phyloP scores from a whole-genome alignment of 1,140 invertebrate genomes.

The Heterodera schachtii region DNA sequence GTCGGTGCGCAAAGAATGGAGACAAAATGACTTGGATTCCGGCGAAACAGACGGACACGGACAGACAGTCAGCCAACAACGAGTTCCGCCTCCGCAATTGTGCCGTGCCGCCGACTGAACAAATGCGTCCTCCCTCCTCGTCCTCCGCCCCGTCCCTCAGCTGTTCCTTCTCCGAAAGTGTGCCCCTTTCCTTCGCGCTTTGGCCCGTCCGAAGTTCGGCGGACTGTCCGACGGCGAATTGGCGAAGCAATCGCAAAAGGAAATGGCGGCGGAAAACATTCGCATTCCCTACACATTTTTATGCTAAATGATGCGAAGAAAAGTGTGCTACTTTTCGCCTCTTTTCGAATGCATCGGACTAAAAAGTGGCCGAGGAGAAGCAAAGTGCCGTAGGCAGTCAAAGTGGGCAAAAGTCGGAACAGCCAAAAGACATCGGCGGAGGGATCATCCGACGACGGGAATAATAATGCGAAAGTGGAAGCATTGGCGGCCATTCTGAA shows the following conservation, averaged over 20 bases:
- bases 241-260: constrained; percentile 32
- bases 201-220: constrained; percentile 48
- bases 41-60: constrained; percentile 45
- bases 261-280: constrained; percentile 26
- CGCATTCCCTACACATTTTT: constrained; percentile 35
- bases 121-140: neutral
- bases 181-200: constrained; percentile 1
- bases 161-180: neutral
- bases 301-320: neutral
- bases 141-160: neutral
- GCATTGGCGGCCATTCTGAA: neutral
- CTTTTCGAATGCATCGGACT: constrained; percentile 10
- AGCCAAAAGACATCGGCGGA: constrained; percentile 13
- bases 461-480: neutral
- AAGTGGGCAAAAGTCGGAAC: constrained; percentile 15
- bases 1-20: neutral
- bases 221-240: constrained; percentile 54
- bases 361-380: constrained; percentile 9
- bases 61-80: constrained; percentile 45
- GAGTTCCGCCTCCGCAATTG: constrained; percentile 24
- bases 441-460: too few relatives aligned
- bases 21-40: constrained; percentile 52
- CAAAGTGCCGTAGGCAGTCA: constrained; percentile 6
- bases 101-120: neutral
- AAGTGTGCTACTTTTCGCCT: constrained; percentile 7